These are phyloP conservation scores for Megalops atlanticus DNA, from an alignment of 2,113 vertebrate species.

Conservation along the genomic window DNA sequence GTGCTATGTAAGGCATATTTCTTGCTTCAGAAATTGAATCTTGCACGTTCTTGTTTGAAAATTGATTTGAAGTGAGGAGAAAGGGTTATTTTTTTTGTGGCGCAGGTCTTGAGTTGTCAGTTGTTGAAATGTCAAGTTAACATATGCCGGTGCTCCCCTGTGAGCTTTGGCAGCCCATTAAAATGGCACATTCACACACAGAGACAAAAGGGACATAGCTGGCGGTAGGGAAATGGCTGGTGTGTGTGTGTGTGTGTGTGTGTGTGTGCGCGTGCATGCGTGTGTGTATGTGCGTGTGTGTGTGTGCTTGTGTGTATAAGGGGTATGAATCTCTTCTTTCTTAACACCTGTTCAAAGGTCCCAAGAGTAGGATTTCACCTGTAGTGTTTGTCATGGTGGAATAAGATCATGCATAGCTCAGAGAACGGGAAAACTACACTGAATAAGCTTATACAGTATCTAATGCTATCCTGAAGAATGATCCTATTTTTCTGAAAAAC, in stretches of 20 bases:
- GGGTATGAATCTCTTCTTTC: neutral
- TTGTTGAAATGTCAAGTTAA: neutral
- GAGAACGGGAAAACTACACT: neutral
- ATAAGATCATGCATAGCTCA: neutral
- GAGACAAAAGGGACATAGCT: no score
- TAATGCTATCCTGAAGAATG: no score
- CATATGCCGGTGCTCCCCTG: neutral
- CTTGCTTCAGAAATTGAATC: neutral
- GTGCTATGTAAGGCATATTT: no score
- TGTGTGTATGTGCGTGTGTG: no score
- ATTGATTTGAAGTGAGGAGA: neutral
- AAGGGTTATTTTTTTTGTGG: neutral
- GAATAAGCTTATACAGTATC: no score
- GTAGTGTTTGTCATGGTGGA: neutral
- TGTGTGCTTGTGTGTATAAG: no score
- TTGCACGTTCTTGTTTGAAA: neutral
- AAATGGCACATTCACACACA: no score
- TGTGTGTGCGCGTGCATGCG: no score
- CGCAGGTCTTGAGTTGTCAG: neutral
- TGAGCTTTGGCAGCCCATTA: neutral
- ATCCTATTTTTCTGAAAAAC: no score
- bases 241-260: no score
- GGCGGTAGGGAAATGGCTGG: no score
- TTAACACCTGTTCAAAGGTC: neutral
- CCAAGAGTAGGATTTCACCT: neutral